Conservation (phyloP, 1,140 invertebrate species). For the Lordiphosa stackelbergi region DNA sequence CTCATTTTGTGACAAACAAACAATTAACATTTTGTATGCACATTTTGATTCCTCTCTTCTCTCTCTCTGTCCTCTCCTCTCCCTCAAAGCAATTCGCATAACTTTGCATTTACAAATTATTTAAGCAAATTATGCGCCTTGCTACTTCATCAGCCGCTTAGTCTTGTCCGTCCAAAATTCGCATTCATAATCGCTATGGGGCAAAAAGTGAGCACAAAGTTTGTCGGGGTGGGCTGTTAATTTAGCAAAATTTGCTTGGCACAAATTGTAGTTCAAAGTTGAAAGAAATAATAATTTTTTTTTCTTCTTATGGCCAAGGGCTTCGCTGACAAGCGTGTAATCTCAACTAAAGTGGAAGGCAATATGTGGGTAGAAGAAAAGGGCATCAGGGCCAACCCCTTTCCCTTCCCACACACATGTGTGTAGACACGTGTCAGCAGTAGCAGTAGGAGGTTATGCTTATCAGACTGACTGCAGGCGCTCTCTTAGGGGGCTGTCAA, state of each 20-base stretch:
- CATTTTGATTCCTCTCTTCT: constrained; percentile 4
- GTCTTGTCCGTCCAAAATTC: constrained; percentile 10
- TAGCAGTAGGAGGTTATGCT: constrained; percentile 22
- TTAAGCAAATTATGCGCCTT: constrained; percentile 47
- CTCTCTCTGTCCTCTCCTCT: constrained; percentile 7
- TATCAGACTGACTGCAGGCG: constrained; percentile 47
- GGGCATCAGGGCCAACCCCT: constrained; percentile 14
- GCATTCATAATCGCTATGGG: constrained; percentile 48
- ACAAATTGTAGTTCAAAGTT: constrained; percentile 14
- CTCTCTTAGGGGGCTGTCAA: constrained; percentile 26
- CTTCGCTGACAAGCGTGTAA: constrained; percentile 65
- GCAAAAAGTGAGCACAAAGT: constrained; percentile 29
- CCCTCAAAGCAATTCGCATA: constrained; percentile 40
- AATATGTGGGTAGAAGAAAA: constrained; percentile 3
- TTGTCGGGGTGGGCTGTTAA: too few species aligned
- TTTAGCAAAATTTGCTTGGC: constrained; percentile 16
- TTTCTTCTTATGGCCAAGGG: constrained; percentile 17
- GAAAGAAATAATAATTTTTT: constrained; percentile 6
- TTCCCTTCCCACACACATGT: constrained; percentile 5
- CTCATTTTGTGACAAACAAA: constrained; percentile 38
- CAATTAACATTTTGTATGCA: constrained; percentile 46
- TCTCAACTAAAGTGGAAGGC: constrained; percentile 54
- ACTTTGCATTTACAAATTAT: constrained; percentile 56
- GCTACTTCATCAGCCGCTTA: constrained; percentile 49
- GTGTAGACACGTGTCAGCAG: constrained; percentile 46